Percentiles rank a stretch among this genome's conserved stretches.
Evolutionary conservation across 2,797 vertebrate genomes (phyloP).

Genomic region (Hapalemur alaotrensis): DNA sequence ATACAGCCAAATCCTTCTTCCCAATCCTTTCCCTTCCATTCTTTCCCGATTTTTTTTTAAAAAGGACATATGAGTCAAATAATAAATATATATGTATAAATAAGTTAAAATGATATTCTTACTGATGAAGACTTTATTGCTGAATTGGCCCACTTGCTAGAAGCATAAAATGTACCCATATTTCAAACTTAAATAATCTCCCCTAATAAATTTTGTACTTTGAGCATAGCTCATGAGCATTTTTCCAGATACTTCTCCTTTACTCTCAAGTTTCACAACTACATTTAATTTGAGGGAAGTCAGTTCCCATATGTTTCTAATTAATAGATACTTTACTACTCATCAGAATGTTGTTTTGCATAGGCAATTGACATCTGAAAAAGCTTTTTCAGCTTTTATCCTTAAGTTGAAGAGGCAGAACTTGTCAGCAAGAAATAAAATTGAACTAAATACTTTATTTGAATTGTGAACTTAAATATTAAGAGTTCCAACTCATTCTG

Average conservation of each 20-base stretch:
- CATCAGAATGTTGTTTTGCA: slow-evolving; percentile 51
- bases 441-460: slow-evolving; percentile 41
- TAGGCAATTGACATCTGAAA: slow-evolving; percentile 39
- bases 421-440: slow-evolving; percentile 57
- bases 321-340: slow-evolving; percentile 56
- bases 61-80: background rate
- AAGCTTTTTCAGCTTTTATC: slow-evolving; percentile 50
- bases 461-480: slow-evolving; percentile 21
- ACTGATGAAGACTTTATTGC: slow-evolving; percentile 1
- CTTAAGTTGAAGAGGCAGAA: slow-evolving; percentile 32
- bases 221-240: slow-evolving; percentile 48
- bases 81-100: background rate
- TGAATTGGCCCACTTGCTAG: background rate
- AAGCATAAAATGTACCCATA: background rate
- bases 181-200: slow-evolving; percentile 42
- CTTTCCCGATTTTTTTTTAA: background rate
- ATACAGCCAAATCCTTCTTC: background rate
- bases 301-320: slow-evolving; percentile 51
- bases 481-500: background rate
- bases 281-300: slow-evolving; percentile 51
- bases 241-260: slow-evolving; percentile 7
- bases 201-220: slow-evolving; percentile 41
- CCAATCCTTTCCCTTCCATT: background rate
- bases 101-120: slow-evolving; percentile 28
- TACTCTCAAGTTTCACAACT: slow-evolving; percentile 39